Conservation (phyloP, 2,113 vertebrate genomes). For the pig (Sus scrofa) region DNA sequence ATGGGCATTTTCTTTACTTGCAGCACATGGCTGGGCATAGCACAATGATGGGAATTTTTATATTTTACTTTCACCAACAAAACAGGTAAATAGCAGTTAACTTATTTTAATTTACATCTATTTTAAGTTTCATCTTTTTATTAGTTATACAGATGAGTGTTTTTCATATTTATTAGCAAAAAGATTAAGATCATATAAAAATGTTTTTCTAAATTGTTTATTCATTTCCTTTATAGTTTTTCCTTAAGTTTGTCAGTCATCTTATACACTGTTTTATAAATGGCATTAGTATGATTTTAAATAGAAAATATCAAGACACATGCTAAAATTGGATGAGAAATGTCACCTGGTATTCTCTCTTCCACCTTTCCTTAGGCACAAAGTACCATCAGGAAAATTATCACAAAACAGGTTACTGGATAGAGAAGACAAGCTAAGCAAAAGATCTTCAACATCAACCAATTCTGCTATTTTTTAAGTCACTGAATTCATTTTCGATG, state of each 20-base stretch:
- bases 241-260: not conserved
- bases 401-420: not conserved
- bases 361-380: not conserved
- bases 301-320: not conserved
- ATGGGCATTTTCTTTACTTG: not conserved
- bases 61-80: not conserved
- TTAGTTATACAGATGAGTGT: not conserved
- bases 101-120: not conserved
- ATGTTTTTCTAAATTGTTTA: not conserved
- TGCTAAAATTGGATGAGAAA: conserved; percentile 8
- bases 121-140: not conserved
- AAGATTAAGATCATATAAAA: not conserved
- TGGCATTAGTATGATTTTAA: not conserved
- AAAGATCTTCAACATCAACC: not conserved
- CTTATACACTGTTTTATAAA: not conserved
- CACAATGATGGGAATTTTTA: not conserved
- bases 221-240: not conserved
- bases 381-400: not conserved
- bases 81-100: not conserved
- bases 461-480: not conserved
- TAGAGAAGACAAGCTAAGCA: not conserved
- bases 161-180: not conserved
- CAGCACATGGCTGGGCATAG: not conserved
- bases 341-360: not conserved
- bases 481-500: not conserved